These are phyloP conservation scores for Propithecus coquereli DNA, from an alignment of 2,113 vertebrate genomes.

Conservation along the genomic window DNA sequence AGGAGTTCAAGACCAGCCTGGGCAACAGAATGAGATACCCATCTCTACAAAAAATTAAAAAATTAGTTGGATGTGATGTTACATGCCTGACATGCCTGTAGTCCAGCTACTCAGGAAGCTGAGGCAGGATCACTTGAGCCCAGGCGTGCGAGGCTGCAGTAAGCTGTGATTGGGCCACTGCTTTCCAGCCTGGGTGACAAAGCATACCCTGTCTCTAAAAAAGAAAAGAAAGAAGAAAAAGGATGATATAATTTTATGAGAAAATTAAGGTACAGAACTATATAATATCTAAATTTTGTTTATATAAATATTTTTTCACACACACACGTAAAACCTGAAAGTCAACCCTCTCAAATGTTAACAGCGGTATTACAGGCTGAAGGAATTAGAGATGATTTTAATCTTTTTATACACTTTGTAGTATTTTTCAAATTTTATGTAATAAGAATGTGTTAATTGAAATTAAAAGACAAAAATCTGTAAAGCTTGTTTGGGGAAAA, in stretches of 20 bases:
- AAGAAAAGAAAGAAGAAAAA: too few species aligned
- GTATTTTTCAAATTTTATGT: constrained; percentile 19
- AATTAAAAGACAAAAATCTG: constrained; percentile 7
- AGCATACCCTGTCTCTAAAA: too few species aligned
- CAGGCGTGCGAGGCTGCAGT: too few species aligned
- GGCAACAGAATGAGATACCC: too few species aligned
- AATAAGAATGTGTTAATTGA: not conserved
- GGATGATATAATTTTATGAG: not conserved
- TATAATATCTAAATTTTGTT: not conserved
- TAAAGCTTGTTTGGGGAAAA: not conserved
- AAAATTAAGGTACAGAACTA: not conserved
- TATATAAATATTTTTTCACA: not conserved
- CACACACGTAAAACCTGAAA: not conserved
- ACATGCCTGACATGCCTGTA: too few species aligned
- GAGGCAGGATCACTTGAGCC: too few species aligned
- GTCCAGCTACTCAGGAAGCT: too few species aligned
- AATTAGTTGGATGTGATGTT: too few species aligned
- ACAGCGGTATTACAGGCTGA: not conserved
- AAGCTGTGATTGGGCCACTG: too few species aligned
- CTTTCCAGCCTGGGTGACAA: too few species aligned
- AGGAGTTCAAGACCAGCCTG: too few species aligned
- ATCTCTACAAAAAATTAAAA: too few species aligned
- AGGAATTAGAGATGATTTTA: constrained; percentile 24
- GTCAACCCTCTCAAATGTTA: not conserved
- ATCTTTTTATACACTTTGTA: not conserved